Percentiles rank a stretch among this genome's conserved stretches.
These are phyloP conservation scores for Ornithoptera alexandrae DNA, from an alignment of 2,888 invertebrate genomes.

Conservation along the genomic window DNA sequence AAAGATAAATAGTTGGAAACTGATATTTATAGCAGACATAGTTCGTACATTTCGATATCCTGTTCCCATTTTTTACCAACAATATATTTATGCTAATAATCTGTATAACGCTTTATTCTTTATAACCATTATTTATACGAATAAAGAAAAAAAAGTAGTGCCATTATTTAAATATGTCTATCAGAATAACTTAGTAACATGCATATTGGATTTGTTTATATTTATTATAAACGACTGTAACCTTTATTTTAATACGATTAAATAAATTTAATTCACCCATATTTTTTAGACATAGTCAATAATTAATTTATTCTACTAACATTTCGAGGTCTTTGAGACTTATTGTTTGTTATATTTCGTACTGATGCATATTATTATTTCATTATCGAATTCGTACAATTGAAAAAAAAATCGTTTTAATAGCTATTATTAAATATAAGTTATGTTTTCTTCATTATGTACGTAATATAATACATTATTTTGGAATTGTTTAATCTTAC, in stretches of 20 bases:
- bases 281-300: too few relatives aligned
- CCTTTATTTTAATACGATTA: too few relatives aligned
- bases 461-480: background rate
- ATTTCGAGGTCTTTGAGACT: too few relatives aligned
- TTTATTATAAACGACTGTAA: too few relatives aligned
- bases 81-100: background rate
- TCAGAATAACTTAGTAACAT: background rate
- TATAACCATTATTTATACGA: background rate
- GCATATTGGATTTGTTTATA: background rate
- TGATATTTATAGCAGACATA: background rate
- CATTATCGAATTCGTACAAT: background rate
- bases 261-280: too few relatives aligned
- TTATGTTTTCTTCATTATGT: background rate
- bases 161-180: background rate
- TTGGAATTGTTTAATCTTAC: conserved; percentile 1
- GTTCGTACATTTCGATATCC: background rate
- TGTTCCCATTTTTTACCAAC: background rate
- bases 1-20: background rate
- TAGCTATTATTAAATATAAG: background rate
- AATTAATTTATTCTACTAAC: too few relatives aligned
- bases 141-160: background rate
- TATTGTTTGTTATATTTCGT: too few relatives aligned
- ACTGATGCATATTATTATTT: too few relatives aligned
- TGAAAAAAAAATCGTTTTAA: background rate
- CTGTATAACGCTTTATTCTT: background rate